These are phyloP conservation scores for Caenorhabditis remanei DNA, from an alignment of 1,140 invertebrate genomes.

Conservation along the genomic window DNA sequence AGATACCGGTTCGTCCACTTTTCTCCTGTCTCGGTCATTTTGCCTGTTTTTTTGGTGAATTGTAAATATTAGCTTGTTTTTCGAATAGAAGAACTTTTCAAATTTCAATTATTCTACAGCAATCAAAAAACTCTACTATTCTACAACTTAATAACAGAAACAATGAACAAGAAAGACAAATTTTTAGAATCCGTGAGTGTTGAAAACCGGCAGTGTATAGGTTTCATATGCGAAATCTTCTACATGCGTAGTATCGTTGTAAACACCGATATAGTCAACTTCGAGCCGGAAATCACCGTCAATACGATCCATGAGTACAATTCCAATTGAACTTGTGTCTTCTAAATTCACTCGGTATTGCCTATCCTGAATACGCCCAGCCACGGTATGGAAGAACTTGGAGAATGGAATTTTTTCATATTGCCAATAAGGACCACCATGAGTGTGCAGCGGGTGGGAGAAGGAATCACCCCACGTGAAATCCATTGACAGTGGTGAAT, in stretches of 20 bases:
- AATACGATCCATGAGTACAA: conserved; percentile 75
- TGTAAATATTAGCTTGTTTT: conserved; percentile 41
- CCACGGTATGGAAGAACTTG: conserved; percentile 73
- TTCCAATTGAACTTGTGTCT: conserved; percentile 72
- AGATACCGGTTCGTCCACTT: conserved; percentile 29
- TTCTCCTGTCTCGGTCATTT: conserved; percentile 13
- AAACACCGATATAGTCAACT: conserved; percentile 76
- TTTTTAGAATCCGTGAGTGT: conserved; percentile 66
- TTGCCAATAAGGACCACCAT: conserved; percentile 77
- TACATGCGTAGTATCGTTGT: conserved; percentile 71
- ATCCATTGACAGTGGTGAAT: conserved; percentile 72
- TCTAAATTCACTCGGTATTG: conserved; percentile 67
- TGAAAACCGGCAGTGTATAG: conserved; percentile 71
- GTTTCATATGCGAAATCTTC: conserved; percentile 76
- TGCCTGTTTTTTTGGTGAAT: not conserved
- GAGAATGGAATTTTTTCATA: conserved; percentile 77
- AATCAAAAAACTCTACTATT: no score
- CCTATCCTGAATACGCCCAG: conserved; percentile 72
- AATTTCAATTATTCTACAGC: not conserved
- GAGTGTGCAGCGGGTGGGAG: conserved; percentile 75
- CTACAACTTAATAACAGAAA: not conserved
- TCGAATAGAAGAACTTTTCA: not conserved
- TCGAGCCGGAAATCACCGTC: conserved; percentile 74
- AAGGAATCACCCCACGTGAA: conserved; percentile 75
- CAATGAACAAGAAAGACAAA: not conserved